Evolutionary conservation across 1,140 invertebrate genomes (phyloP).

Genomic region (Colletes latitarsis): DNA sequence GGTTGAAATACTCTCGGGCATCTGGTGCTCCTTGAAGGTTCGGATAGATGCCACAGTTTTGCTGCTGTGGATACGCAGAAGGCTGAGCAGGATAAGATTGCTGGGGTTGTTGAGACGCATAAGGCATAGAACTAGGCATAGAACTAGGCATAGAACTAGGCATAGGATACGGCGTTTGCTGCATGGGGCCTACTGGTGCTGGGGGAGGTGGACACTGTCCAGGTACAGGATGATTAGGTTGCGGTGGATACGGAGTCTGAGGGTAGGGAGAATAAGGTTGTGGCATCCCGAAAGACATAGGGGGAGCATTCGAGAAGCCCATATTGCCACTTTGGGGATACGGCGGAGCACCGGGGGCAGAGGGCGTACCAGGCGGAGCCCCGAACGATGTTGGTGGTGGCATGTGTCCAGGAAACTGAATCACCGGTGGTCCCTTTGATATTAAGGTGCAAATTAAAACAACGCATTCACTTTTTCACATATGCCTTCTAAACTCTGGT

Average conservation of each 20-base stretch:
- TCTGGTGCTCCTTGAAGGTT: slow-evolving; percentile 55
- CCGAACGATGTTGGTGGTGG: slow-evolving; percentile 76
- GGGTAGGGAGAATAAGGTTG: slow-evolving; percentile 66
- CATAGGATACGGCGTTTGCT: slow-evolving; percentile 58
- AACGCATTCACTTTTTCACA: background rate
- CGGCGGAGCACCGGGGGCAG: slow-evolving; percentile 69
- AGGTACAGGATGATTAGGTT: slow-evolving; percentile 38
- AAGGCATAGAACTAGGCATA: slow-evolving; percentile 14
- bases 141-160: slow-evolving; percentile 10
- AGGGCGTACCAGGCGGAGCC: slow-evolving; percentile 74
- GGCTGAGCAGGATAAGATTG: slow-evolving; percentile 29
- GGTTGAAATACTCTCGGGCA: slow-evolving; percentile 32
- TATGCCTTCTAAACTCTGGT: background rate
- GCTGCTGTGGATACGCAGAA: slow-evolving; percentile 49
- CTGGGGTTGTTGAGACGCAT: slow-evolving; percentile 47
- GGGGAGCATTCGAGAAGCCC: slow-evolving; percentile 63
- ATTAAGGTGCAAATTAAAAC: slow-evolving; percentile 50
- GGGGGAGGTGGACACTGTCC: slow-evolving; percentile 44
- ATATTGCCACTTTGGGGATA: slow-evolving; percentile 49
- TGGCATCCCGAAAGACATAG: slow-evolving; percentile 74
- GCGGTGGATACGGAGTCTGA: slow-evolving; percentile 48
- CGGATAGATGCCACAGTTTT: slow-evolving; percentile 68
- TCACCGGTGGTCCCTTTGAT: slow-evolving; percentile 74
- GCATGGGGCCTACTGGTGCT: slow-evolving; percentile 46
- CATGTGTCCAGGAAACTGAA: slow-evolving; percentile 70